Base-by-base conservation (phyloP, 2,113 vertebrate genomes). In the Perccottus glenii region DNA sequence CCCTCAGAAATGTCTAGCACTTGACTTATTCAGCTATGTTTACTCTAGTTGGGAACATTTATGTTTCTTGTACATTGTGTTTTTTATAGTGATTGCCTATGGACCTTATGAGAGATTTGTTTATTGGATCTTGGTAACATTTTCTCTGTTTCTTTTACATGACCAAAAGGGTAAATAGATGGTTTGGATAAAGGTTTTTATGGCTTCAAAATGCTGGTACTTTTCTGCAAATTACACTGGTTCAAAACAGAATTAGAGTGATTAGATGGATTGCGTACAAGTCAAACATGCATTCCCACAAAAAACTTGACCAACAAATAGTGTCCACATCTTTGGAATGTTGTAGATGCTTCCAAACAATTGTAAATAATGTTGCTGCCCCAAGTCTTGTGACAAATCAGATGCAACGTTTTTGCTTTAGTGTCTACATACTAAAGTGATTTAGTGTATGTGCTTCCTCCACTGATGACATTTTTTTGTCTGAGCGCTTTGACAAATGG, bases 1-100 rank as follows among this genome's bases (percentile, higher is more conserved):
- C 64, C 73, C 61, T 64, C 12, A 40, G 33, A 78, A 71, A 70
- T 58, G 67, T 81, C 72, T 68, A 76, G 33, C 51, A 50, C 79
- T 82, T 75, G 53, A 81, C 68, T 79, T 78, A 59, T 53, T 42
- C 61, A 60, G 61, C 43, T 45, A 0, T 90, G 87, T 93, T 92
- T 90, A 89, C 81, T 80, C 78, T 62, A 52, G 67, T 53, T 60
- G 14, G 32, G 50, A 81, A 84, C 72, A 73, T 87, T 86, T 85
- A 66, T 78, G 42, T 81, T 79, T 61, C 50, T 83, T 43, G 76
- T 59, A 70, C 77, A 48, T 73, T 46, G 64, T 67, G 80, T 77
- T 71, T 70, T 72, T 58, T 73, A 46, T 59, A 67, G 50, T 49
- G n/a, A 9, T 15, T 60, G 49, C 60, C 50, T 64, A 78, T 71